Evolutionary conservation across 2,888 invertebrate species (phyloP).

Genomic region (Diabrotica balteata): DNA sequence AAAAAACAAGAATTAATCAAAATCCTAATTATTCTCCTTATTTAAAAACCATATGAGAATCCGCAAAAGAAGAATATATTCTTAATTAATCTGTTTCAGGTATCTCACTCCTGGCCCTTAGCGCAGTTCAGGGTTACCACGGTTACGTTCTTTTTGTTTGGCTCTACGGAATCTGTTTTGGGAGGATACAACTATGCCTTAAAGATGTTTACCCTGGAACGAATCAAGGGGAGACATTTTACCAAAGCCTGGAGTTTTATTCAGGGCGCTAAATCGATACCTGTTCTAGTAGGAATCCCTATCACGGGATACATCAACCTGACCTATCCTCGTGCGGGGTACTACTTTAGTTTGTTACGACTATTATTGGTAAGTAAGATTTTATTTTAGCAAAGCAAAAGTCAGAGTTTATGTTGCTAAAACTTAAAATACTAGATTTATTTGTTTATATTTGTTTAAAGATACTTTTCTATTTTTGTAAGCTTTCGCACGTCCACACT

Average conservation of each 20-base stretch:
- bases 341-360: conserved; percentile 82
- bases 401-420: too few species aligned
- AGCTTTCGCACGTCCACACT: too few species aligned
- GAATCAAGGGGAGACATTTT: conserved; percentile 83
- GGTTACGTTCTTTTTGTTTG: conserved; percentile 85
- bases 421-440: too few species aligned
- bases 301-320: conserved; percentile 86
- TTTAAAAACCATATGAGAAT: too few species aligned
- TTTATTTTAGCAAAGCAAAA: too few species aligned
- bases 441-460: too few species aligned
- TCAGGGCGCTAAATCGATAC: conserved; percentile 85
- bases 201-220: conserved; percentile 88
- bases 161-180: conserved; percentile 84
- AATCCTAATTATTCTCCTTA: too few species aligned
- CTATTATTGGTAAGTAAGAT: conserved; percentile 66
- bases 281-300: conserved; percentile 86
- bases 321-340: conserved; percentile 79
- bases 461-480: too few species aligned
- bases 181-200: conserved; percentile 85
- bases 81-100: conserved; percentile 59
- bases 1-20: too few species aligned
- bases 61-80: too few species aligned
- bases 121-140: conserved; percentile 84
- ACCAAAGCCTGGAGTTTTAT: conserved; percentile 91
- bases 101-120: conserved; percentile 80